A percentile compares a stretch with the other conserved stretches of the same genome.
These are phyloP conservation scores for Molossus molossus DNA, from an alignment of 2,797 vertebrate genomes.

Conservation along the genomic window DNA sequence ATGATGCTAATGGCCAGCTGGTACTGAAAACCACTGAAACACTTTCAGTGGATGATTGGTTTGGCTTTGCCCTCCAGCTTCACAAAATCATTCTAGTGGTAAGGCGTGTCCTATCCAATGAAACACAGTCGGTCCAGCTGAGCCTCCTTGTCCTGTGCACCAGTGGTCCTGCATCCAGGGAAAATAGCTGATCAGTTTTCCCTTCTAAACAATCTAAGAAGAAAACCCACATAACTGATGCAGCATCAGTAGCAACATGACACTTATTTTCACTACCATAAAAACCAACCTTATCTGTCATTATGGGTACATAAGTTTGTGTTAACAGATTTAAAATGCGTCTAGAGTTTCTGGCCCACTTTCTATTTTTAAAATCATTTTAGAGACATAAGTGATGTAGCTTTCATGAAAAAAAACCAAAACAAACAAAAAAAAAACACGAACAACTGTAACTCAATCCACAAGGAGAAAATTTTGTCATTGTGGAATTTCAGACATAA, in stretches of 20 bases:
- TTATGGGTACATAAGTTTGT: background rate
- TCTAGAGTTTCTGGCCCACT: background rate
- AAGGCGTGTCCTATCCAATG: background rate
- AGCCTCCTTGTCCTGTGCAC: background rate
- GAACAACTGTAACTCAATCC: background rate
- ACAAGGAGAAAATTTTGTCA: conserved; percentile 6
- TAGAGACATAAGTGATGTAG: background rate
- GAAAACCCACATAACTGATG: background rate
- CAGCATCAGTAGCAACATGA: background rate
- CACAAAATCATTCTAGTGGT: conserved; percentile 8
- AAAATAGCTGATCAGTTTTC: background rate
- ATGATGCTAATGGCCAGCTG: conserved; percentile 4
- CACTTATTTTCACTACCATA: background rate
- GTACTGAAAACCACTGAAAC: conserved; percentile 26
- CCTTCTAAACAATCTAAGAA: background rate
- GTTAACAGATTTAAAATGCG: conserved; percentile 2
- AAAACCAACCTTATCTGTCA: background rate
- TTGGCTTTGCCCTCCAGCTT: background rate
- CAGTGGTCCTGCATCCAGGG: background rate
- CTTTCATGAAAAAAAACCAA: background rate
- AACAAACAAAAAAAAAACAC: background rate
- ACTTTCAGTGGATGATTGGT: background rate
- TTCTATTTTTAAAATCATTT: conserved; percentile 33
- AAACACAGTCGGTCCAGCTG: background rate
- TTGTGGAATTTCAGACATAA: conserved; percentile 20